Evolutionary conservation across 2,797 vertebrate genomes (phyloP).

Genomic region (Spondyliosoma cantharus): DNA sequence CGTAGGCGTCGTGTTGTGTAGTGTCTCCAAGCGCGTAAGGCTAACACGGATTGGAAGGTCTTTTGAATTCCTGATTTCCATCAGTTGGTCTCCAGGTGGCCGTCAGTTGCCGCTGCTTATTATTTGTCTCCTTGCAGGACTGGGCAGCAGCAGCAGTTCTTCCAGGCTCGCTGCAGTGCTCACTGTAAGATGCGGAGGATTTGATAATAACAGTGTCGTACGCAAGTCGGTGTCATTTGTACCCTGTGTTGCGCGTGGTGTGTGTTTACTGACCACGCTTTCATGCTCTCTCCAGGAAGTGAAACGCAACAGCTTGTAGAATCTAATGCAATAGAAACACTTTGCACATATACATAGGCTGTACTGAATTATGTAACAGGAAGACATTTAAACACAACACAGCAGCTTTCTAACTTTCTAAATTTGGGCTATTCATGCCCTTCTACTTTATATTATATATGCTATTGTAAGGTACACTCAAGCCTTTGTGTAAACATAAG

Average conservation of each 20-base stretch:
- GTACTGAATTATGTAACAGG: no score
- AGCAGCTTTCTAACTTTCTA: background rate
- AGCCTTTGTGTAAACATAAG: background rate
- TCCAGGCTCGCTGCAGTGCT: background rate
- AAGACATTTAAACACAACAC: background rate
- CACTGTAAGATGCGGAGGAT: background rate
- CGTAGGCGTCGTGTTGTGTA: no score
- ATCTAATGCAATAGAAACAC: background rate
- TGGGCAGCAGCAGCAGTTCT: background rate
- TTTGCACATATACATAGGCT: background rate
- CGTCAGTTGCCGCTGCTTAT: background rate
- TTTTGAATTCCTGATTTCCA: no score
- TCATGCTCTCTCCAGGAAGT: background rate
- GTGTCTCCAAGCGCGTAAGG: no score
- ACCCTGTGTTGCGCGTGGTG: background rate
- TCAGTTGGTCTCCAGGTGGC: background rate
- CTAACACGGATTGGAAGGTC: background rate
- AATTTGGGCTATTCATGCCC: background rate
- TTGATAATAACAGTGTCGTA: background rate
- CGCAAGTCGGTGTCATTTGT: constrained; percentile 11
- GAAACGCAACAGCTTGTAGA: background rate
- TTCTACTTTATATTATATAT: background rate
- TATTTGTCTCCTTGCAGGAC: background rate
- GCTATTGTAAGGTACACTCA: background rate
- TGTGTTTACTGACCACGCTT: constrained; percentile 1